These are phyloP conservation scores for Dinomys branickii DNA, from an alignment of 2,113 vertebrate genomes.

Conservation along the genomic window DNA sequence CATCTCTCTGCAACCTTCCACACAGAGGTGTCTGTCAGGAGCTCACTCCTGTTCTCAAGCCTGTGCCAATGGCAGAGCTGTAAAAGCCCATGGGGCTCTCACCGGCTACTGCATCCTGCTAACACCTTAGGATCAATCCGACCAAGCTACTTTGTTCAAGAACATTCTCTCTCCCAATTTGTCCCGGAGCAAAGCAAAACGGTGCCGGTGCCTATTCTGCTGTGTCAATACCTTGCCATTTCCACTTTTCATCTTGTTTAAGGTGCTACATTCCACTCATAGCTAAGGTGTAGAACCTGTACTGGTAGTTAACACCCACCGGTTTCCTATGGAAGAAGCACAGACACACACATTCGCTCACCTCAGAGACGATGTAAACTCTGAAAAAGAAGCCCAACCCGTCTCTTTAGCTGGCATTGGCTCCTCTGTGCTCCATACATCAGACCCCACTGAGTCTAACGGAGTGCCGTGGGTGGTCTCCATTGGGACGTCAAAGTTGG, in stretches of 20 bases:
- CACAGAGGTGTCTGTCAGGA: not conserved
- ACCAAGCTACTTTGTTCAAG: too few species aligned
- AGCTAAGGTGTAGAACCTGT: not conserved
- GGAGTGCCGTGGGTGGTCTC: conserved; percentile 91
- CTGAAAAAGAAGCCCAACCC: conserved; percentile 96
- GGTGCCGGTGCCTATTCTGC: rapidly evolving
- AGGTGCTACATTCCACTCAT: not conserved
- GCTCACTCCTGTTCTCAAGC: rapidly evolving
- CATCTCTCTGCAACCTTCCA: not conserved
- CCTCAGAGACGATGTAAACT: conserved; percentile 92
- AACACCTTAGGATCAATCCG: rapidly evolving
- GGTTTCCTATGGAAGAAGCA: rapidly evolving
- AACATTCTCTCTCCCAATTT: not conserved
- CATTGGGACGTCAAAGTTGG: conserved; percentile 97
- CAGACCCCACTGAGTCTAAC: conserved; percentile 87
- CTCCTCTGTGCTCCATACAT: conserved; percentile 92
- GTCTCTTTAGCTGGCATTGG: conserved; percentile 88
- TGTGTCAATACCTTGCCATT: not conserved
- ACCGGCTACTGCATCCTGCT: rapidly evolving
- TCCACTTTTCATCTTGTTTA: not conserved
- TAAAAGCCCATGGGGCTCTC: not conserved
- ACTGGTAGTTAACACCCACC: rapidly evolving
- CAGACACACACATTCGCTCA: conserved; percentile 48
- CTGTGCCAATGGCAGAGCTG: not conserved
- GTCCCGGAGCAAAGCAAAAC: not conserved